Base-by-base conservation (phyloP, 2,797 vertebrate species). In the Gymnothorax reevesii region DNA sequence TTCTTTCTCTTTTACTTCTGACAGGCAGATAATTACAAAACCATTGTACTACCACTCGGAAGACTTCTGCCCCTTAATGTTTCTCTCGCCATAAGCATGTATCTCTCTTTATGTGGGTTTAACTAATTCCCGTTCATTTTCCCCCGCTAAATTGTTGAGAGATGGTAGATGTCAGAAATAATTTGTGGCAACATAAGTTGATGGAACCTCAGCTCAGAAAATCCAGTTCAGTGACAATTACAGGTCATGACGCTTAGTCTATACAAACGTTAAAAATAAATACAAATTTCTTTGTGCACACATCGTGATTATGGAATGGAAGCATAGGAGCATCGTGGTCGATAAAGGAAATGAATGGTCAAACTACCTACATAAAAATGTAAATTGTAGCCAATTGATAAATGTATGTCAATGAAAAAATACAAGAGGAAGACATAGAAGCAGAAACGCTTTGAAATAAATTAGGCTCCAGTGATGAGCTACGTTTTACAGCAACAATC, bases 101-200 rank as follows among this genome's bases (percentile, higher is more conserved):
- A 71, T 42, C 80, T 87, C 86, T 89, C 87, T 93, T 92, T 89
- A 89, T 91, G 82, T 86, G 86, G 86, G 55, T 57, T 83, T 80
- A 64, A 83, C 52, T 9, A 62, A 52, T 71, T 59, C 27, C 80
- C 82, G 66, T 86, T 52, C 49, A 25, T 42, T 25, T 75, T 92
- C 90, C 84, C 86, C 90, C 90, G 89, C 90, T 92, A 90, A 79
- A 83, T 60, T 88, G 90, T 84, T 84, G 60, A 88, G 60, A 85
- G 84, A 57, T 42, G 83, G 82, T 85, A 79, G 54, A 89, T 85
- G 87, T 89, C 90, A 66, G 87, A 88, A 85, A 92, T 89, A 88
- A 90, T 88, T 92, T 87, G 93, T 89, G 88, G 85, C 88, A 90
- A 64, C 17, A 59, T 57, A 85, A 85, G n/a, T 42, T 7, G 27